These are phyloP conservation scores for Ochotona curzoniae DNA, from an alignment of 2,113 vertebrate genomes.

Conservation along the genomic window DNA sequence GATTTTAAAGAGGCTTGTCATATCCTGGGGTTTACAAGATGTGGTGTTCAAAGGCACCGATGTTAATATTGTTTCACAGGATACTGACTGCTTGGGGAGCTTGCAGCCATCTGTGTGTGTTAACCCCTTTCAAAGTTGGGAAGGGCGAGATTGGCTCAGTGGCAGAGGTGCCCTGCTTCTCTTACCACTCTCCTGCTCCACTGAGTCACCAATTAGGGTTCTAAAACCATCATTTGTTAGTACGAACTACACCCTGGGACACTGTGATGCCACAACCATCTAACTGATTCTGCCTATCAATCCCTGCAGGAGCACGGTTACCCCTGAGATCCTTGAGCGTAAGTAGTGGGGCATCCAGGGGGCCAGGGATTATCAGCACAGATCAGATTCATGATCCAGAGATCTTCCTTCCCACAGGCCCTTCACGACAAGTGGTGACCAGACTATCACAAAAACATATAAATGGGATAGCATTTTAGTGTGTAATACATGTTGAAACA, in stretches of 20 bases:
- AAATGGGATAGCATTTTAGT: not conserved
- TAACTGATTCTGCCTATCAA: not conserved
- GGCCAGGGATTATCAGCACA: not conserved
- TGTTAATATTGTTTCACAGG: slow-evolving; percentile 80
- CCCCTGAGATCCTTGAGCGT: not conserved
- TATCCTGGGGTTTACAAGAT: slow-evolving; percentile 80
- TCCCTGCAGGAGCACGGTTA: not conserved
- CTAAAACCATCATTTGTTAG: not conserved
- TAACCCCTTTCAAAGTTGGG: slow-evolving; percentile 54
- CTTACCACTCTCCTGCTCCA: not conserved
- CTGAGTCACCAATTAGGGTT: not conserved
- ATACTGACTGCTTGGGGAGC: slow-evolving; percentile 67
- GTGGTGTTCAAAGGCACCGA: slow-evolving; percentile 76
- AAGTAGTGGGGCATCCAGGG: not conserved
- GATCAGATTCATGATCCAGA: not conserved
- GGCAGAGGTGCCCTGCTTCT: fast-evolving
- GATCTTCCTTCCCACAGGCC: not conserved
- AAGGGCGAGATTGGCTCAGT: not conserved
- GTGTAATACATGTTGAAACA: not conserved
- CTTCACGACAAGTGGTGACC: not conserved
- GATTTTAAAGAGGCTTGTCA: slow-evolving; percentile 82
- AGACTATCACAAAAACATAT: not conserved
- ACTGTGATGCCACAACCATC: not conserved
- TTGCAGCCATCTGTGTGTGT: slow-evolving; percentile 74
- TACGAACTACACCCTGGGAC: too few species aligned